These are phyloP conservation scores for Drosophila virilis DNA, from an alignment of 1,140 invertebrate genomes.

Conservation along the genomic window DNA sequence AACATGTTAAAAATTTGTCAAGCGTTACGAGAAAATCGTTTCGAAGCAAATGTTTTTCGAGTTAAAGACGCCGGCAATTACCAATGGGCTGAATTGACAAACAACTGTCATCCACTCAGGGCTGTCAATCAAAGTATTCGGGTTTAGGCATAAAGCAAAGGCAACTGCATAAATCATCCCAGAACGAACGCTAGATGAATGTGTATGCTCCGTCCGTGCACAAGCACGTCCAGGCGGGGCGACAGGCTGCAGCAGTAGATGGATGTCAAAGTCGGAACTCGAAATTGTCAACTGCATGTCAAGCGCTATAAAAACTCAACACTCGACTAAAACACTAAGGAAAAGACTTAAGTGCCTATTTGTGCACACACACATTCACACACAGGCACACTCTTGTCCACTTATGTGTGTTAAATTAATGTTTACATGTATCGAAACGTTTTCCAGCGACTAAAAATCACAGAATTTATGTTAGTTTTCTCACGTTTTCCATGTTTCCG, in stretches of 20 bases:
- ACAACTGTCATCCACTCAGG: conserved; percentile 84
- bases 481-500: conserved; percentile 83
- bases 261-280: conserved; percentile 59
- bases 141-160: conserved; percentile 62
- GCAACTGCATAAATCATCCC: conserved; percentile 73
- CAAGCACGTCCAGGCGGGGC: conserved; percentile 31
- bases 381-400: conserved; percentile 27
- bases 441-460: conserved; percentile 23
- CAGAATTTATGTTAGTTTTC: conserved; percentile 61
- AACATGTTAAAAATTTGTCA: conserved; percentile 82
- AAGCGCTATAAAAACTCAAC: conserved; percentile 67
- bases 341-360: conserved; percentile 72
- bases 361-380: conserved; percentile 41
- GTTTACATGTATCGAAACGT: conserved; percentile 39
- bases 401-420: conserved; percentile 36
- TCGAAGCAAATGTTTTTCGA: conserved; percentile 59
- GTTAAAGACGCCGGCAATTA: conserved; percentile 57
- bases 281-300: conserved; percentile 81
- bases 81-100: conserved; percentile 77
- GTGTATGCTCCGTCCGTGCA: conserved; percentile 11
- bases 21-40: conserved; percentile 80
- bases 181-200: conserved; percentile 51
- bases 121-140: conserved; percentile 79
- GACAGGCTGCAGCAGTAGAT: conserved; percentile 59
- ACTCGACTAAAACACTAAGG: conserved; percentile 57